A percentile compares a stretch with the other conserved stretches of the same genome.
phyloP scores from a whole-genome alignment of 2,113 vertebrate genomes.

The Apteryx mantelli region DNA sequence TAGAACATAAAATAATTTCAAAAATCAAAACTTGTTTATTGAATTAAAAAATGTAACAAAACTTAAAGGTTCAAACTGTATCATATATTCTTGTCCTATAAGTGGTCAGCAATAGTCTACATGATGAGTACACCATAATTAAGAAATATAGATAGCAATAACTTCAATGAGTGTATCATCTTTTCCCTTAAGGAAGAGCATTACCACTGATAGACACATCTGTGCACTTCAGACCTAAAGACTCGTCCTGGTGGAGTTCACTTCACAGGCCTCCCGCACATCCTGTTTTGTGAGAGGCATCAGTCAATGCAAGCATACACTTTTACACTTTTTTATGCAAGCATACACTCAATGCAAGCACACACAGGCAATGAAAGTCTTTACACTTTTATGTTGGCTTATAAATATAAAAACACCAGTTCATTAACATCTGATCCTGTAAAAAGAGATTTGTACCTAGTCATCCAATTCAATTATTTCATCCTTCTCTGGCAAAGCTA shows the following conservation, averaged over 20 bases:
- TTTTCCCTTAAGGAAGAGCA: not conserved
- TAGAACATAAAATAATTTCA: not conserved
- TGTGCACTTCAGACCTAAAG: not conserved
- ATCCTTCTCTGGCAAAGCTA: not conserved
- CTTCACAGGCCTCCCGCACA: not conserved
- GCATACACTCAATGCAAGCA: not conserved
- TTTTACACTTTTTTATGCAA: not conserved
- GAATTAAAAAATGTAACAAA: not conserved
- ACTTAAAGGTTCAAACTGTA: not conserved
- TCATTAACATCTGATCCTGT: not conserved
- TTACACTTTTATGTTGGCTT: not conserved
- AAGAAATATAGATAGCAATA: constrained; percentile 19
- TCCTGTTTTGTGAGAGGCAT: not conserved
- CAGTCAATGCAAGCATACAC: not conserved
- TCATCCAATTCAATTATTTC: not conserved
- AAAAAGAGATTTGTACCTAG: not conserved
- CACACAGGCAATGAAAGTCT: not conserved
- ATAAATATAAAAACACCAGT: not conserved
- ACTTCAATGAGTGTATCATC: not conserved
- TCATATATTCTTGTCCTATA: not conserved
- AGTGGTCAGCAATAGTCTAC: constrained; percentile 5
- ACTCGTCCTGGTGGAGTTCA: not conserved
- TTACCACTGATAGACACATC: not conserved
- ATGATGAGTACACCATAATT: not conserved
- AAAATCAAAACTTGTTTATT: not conserved